phyloP scores from a whole-genome alignment of 2,113 vertebrate species.

The Brachypodius melanocephalos region DNA sequence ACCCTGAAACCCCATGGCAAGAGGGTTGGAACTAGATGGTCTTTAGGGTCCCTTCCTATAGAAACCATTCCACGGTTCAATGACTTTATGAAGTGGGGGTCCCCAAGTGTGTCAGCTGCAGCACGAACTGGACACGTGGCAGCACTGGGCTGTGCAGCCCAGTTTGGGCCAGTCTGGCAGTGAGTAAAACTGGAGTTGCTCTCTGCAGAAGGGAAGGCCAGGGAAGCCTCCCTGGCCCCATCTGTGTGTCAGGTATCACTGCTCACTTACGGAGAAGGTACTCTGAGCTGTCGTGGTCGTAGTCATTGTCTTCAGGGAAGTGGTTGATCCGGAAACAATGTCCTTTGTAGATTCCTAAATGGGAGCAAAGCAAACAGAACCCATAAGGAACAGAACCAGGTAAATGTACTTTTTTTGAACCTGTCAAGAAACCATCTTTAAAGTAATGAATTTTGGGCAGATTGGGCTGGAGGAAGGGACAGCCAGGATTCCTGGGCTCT shows the following conservation, averaged over 20 bases:
- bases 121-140: fast-evolving
- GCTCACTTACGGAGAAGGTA: conserved; percentile 92
- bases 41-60: not conserved
- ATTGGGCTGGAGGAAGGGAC: not conserved
- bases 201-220: not conserved
- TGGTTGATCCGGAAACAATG: conserved; percentile 97
- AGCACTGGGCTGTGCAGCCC: not conserved
- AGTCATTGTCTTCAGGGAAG: conserved; percentile 95
- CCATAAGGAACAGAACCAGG: not conserved
- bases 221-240: not conserved
- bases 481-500: not conserved
- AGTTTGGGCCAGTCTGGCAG: not conserved
- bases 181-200: not conserved
- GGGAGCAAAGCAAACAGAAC: not conserved
- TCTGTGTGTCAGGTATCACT: fast-evolving
- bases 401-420: not conserved
- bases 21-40: not conserved
- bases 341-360: conserved; percentile 90
- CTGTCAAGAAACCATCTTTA: not conserved
- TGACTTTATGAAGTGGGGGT: not conserved
- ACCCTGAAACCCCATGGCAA: not conserved
- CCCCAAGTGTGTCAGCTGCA: not conserved
- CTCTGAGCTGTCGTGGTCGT: conserved; percentile 94
- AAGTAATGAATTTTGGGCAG: not conserved
- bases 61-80: not conserved